phyloP scores from a whole-genome alignment of 2,797 vertebrate species.

The Anguilla marmorata region DNA sequence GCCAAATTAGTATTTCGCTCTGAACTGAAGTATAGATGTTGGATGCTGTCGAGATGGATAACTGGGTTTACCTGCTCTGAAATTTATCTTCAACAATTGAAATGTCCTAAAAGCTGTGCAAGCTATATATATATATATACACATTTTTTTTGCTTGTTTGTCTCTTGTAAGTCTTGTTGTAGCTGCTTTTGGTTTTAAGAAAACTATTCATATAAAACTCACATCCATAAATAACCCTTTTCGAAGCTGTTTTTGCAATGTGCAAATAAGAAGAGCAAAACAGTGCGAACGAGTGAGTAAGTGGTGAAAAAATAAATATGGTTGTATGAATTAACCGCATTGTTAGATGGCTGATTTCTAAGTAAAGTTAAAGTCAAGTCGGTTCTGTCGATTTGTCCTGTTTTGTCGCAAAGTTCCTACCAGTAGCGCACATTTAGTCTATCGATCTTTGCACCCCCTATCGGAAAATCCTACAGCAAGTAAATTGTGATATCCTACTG shows the following conservation, averaged over 20 bases:
- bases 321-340: background rate
- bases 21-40: background rate
- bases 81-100: background rate
- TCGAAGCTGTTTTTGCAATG: background rate
- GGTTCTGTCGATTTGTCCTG: too few relatives aligned
- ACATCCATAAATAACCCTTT: background rate
- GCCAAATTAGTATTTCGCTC: background rate
- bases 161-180: background rate
- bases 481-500: too few relatives aligned
- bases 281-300: background rate
- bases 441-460: too few relatives aligned
- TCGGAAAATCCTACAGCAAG: too few relatives aligned
- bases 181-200: background rate
- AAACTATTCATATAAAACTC: background rate
- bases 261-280: background rate
- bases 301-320: background rate
- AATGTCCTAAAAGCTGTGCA: background rate
- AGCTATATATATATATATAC: background rate
- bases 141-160: background rate
- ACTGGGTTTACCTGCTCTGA: background rate
- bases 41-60: background rate
- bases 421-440: too few relatives aligned
- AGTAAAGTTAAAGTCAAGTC: slow-evolving; percentile 26
- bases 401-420: too few relatives aligned
- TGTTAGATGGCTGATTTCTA: slow-evolving; percentile 37